phyloP scores from a whole-genome alignment of 2,888 invertebrate genomes.

The Heteromyza rotundicornis region DNA sequence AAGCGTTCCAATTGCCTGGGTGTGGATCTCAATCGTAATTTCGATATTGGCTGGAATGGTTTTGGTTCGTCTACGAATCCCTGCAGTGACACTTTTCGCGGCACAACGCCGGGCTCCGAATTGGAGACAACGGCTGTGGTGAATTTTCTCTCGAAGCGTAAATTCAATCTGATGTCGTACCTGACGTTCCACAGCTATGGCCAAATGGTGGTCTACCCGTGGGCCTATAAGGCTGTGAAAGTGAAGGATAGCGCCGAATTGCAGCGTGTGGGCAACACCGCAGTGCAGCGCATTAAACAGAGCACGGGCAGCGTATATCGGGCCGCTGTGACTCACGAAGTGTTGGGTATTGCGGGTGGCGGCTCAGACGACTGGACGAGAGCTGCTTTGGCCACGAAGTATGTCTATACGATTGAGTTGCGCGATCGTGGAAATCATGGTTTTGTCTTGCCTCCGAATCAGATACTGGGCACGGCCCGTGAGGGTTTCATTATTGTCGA shows the following conservation, averaged over 20 bases:
- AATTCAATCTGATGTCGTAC: conserved; percentile 69
- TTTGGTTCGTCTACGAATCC: conserved; percentile 68
- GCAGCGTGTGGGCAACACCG: conserved; percentile 50
- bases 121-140: conserved; percentile 77
- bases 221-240: conserved; percentile 57
- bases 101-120: conserved; percentile 79
- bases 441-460: conserved; percentile 53
- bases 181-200: conserved; percentile 80
- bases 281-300: conserved; percentile 47
- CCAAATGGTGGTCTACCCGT: conserved; percentile 56
- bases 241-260: conserved; percentile 46
- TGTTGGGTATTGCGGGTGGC: conserved; percentile 57
- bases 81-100: conserved; percentile 82
- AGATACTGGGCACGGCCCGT: conserved; percentile 50
- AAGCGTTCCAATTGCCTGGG: conserved; percentile 68
- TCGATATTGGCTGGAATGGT: conserved; percentile 85
- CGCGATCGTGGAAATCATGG: conserved; percentile 56
- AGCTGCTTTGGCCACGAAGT: conserved; percentile 46
- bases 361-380: conserved; percentile 61
- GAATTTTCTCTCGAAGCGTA: conserved; percentile 64
- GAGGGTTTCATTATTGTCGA: conserved; percentile 55
- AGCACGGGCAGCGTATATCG: conserved; percentile 50
- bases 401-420: conserved; percentile 57
- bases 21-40: conserved; percentile 85
- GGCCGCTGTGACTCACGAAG: conserved; percentile 50